A percentile compares a stretch with the other conserved stretches of the same genome.
Conservation (phyloP, 2,797 vertebrate genomes). For the Oreochromis mossambicus region DNA sequence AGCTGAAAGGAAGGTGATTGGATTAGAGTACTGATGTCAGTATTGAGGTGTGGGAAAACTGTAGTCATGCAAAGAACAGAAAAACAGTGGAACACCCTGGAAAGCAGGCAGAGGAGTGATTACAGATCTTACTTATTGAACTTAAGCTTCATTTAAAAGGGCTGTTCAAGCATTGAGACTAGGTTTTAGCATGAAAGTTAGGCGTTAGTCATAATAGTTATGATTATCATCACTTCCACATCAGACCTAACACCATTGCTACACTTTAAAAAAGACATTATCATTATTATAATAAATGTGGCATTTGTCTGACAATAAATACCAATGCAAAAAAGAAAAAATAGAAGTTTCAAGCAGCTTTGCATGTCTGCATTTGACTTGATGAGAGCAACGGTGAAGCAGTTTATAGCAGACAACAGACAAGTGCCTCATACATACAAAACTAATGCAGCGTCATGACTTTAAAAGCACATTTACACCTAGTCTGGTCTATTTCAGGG, state of each 20-base stretch:
- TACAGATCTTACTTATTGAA: neutral
- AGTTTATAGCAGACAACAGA: neutral
- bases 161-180: neutral
- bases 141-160: neutral
- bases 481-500: neutral
- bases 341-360: neutral
- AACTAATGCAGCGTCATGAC: neutral
- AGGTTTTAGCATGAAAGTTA: neutral
- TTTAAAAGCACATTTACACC: neutral
- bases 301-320: constrained; percentile 16
- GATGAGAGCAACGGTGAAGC: neutral
- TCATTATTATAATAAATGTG: constrained; percentile 9
- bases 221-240: neutral
- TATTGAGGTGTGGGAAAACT: neutral
- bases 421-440: neutral
- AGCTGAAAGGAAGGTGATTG: neutral
- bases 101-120: too few relatives aligned
- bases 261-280: neutral
- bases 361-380: neutral
- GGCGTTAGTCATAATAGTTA: neutral
- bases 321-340: neutral
- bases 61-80: neutral
- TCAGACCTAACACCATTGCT: neutral
- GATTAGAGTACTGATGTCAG: neutral
- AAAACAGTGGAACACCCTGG: too few relatives aligned